Evolutionary conservation across 2,888 invertebrate species (phyloP), one percentile per base, ranked within the genome.

Genomic region (Dinocampus coccinellae): DNA sequence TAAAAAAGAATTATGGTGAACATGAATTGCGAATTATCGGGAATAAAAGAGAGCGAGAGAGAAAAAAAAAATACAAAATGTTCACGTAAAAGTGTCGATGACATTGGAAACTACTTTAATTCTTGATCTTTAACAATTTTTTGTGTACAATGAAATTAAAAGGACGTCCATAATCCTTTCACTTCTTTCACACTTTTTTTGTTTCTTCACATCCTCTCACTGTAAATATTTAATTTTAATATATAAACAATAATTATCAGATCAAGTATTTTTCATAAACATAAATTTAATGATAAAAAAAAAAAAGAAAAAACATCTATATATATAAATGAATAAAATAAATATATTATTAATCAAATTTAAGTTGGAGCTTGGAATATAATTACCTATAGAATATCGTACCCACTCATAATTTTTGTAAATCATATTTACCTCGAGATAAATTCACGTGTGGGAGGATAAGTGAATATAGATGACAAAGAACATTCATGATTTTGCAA

Each of bases 81-180:
- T 65, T 72, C 70, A 74, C 76, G 65, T 63, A 74, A 77, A 79
- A 66, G 72, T 81, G 80, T 79, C 81, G 82, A 80, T 83, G 85
- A 85, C 85, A 86, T 82, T 82, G 81, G 82, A 85, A 86, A 85
- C 83, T 85, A 85, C 85, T 85, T 84, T 80, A 84, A 83, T 82
- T 80, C 79, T 77, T 80, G 79, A 80, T 64, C 53, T 61, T 34
- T 16, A 34, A 16, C 11, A 60, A 65, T 26, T 47, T 24, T 55
- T 33, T 29, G n/a, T n/a, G n/a, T 20, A 67, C 42, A 57, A 39
- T 20, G 11, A n/a, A n/a, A n/a, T n/a, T n/a, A n/a, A n/a, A n/a
- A n/a, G n/a, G n/a, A n/a, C n/a, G n/a, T n/a, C n/a, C n/a, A n/a
- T n/a, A n/a, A n/a, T n/a, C n/a, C n/a, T n/a, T n/a, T n/a, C n/a